phyloP scores from a whole-genome alignment of 1,140 invertebrate species.

The Lutraria rhynchaena region DNA sequence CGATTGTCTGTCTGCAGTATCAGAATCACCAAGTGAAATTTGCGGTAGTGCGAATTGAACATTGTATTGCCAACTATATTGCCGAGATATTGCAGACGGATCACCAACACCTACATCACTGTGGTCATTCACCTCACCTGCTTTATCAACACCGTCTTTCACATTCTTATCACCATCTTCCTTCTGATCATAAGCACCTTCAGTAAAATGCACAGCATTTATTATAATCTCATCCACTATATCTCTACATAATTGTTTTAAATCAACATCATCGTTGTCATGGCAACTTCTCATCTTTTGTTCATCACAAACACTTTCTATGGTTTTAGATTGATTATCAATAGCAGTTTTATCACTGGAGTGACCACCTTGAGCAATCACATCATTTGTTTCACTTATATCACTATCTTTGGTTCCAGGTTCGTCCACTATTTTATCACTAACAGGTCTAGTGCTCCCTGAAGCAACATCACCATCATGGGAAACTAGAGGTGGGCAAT shows the following conservation, averaged over 20 bases:
- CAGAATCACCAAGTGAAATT: conserved; percentile 48
- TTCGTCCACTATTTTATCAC: neutral
- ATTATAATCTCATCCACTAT: conserved; percentile 58
- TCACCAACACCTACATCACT: neutral
- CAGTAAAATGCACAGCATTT: conserved; percentile 24
- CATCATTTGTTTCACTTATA: neutral
- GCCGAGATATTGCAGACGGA: conserved; percentile 4
- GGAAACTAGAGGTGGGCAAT: conserved; percentile 20
- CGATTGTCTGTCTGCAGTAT: conserved; percentile 9
- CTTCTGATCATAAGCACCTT: neutral
- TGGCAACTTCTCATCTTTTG: neutral
- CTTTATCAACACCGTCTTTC: neutral
- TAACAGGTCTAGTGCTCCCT: conserved; percentile 6
- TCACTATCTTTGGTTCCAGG: neutral
- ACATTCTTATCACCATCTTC: neutral
- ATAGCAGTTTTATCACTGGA: neutral
- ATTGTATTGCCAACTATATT: conserved; percentile 69
- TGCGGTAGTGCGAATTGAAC: conserved; percentile 67
- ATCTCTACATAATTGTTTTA: conserved; percentile 46
- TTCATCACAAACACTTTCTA: neutral
- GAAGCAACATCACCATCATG: neutral
- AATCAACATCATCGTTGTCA: conserved; percentile 16
- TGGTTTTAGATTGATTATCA: neutral
- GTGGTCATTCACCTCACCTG: neutral
- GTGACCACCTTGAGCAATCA: no score